These are phyloP conservation scores for Atrina japonica DNA, from an alignment of 2,888 invertebrate species.

Conservation along the genomic window DNA sequence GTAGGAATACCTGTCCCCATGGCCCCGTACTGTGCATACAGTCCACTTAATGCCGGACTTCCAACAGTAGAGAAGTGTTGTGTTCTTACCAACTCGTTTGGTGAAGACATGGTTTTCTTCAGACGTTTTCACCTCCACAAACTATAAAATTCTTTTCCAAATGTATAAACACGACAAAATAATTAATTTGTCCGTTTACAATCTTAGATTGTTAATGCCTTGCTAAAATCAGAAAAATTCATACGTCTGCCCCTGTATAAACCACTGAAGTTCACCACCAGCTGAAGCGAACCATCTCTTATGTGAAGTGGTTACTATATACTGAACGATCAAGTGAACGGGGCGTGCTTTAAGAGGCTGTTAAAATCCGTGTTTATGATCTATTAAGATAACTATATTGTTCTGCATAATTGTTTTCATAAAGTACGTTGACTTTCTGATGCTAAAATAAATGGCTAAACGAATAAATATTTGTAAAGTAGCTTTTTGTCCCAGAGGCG, in stretches of 20 bases:
- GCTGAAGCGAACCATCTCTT: no score
- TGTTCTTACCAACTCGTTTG: constrained; percentile 49
- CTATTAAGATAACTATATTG: constrained; percentile 32
- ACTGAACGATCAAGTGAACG: no score
- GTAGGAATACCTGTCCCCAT: constrained; percentile 38
- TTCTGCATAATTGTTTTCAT: constrained; percentile 67
- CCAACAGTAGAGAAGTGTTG: constrained; percentile 36
- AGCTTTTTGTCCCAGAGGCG: constrained; percentile 53
- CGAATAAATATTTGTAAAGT: constrained; percentile 51
- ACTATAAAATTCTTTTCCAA: background rate
- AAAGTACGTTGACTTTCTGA: constrained; percentile 63
- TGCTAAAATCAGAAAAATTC: background rate
- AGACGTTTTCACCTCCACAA: background rate
- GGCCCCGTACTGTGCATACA: constrained; percentile 50
- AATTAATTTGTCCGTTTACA: constrained; percentile 15
- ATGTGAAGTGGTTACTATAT: no score
- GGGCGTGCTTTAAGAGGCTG: no score
- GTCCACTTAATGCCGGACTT: constrained; percentile 41
- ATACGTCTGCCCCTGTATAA: no score
- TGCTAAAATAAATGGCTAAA: constrained; percentile 68
- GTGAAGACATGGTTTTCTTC: constrained; percentile 32
- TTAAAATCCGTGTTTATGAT: constrained; percentile 23
- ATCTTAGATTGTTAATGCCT: constrained; percentile 5
- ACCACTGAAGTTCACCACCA: no score
- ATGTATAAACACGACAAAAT: constrained; percentile 12